Conservation (phyloP, 2,888 invertebrate species). For the Apoda limacodes region DNA sequence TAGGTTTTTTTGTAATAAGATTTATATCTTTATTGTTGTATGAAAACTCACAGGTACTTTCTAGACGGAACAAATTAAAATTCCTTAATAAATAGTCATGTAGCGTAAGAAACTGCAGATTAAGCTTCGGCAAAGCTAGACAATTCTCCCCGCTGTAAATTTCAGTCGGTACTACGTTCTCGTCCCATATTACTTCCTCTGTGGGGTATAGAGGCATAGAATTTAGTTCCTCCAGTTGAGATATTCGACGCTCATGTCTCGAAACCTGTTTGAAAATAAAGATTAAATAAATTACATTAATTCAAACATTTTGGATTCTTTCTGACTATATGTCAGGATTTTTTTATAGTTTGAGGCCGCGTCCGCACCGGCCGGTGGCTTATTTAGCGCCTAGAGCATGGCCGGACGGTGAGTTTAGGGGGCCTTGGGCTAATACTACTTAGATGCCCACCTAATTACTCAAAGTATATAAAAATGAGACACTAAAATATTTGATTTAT, state of each 20-base stretch:
- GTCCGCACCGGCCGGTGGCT: no score
- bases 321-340: neutral
- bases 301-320: neutral
- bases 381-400: no score
- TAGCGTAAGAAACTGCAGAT: slow-evolving; percentile 96
- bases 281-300: neutral
- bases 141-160: slow-evolving; percentile 97
- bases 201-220: slow-evolving; percentile 99
- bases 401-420: no score
- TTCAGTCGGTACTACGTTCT: slow-evolving; percentile 97
- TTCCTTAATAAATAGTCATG: slow-evolving; percentile 98
- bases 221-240: slow-evolving; percentile 94
- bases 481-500: no score
- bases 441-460: no score
- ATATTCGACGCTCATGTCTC: slow-evolving; percentile 88
- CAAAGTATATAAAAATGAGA: no score
- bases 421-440: no score
- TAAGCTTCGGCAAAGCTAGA: slow-evolving; percentile 95
- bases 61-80: slow-evolving; percentile 96
- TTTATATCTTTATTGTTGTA: no score
- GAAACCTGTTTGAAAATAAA: slow-evolving; percentile 68
- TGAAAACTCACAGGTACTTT: slow-evolving; percentile 97
- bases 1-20: no score
- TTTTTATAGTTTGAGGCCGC: neutral
- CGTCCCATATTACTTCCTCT: slow-evolving; percentile 98